These are phyloP conservation scores for Odontocerum albicorne DNA, from an alignment of 2,888 invertebrate species.

Conservation along the genomic window DNA sequence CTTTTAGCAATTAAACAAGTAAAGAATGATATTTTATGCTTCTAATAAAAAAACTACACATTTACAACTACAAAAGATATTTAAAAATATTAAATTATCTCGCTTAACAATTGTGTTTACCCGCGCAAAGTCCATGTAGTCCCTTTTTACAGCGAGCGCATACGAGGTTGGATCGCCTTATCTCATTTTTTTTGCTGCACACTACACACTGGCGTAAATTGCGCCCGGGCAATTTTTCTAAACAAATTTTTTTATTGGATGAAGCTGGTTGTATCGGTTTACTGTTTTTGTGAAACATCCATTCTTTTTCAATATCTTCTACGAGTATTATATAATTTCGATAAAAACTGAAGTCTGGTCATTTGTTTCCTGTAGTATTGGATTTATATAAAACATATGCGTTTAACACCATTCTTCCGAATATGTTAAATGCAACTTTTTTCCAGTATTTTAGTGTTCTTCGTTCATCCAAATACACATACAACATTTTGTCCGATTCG, in stretches of 20 bases:
- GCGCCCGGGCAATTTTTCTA: conserved; percentile 33
- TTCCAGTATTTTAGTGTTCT: conserved; percentile 38
- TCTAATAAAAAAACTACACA: too few species aligned
- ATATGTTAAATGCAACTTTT: conserved; percentile 38
- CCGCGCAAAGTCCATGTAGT: conserved; percentile 32
- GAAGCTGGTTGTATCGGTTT: not conserved
- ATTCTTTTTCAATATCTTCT: conserved; percentile 2
- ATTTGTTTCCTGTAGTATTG: conserved; percentile 34
- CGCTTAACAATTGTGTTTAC: conserved; percentile 25
- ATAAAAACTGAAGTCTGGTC: conserved; percentile 35
- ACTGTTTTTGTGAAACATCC: not conserved
- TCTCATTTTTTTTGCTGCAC: conserved; percentile 35
- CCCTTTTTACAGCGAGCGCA: conserved; percentile 36
- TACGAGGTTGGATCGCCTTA: conserved; percentile 34
- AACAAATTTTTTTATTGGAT: conserved; percentile 11
- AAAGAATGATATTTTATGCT: too few species aligned
- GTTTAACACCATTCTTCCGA: conserved; percentile 38
- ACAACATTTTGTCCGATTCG: conserved; percentile 39
- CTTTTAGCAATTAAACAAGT: too few species aligned
- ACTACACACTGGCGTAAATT: conserved; percentile 35
- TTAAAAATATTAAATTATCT: too few species aligned
- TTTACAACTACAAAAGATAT: too few species aligned
- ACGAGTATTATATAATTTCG: conserved; percentile 4
- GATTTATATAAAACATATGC: conserved; percentile 38
- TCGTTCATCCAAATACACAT: conserved; percentile 37